A percentile compares a stretch with the other conserved stretches of the same genome.
These are phyloP conservation scores for Criorhina ranunculi DNA, from an alignment of 2,888 invertebrate species.

Conservation along the genomic window DNA sequence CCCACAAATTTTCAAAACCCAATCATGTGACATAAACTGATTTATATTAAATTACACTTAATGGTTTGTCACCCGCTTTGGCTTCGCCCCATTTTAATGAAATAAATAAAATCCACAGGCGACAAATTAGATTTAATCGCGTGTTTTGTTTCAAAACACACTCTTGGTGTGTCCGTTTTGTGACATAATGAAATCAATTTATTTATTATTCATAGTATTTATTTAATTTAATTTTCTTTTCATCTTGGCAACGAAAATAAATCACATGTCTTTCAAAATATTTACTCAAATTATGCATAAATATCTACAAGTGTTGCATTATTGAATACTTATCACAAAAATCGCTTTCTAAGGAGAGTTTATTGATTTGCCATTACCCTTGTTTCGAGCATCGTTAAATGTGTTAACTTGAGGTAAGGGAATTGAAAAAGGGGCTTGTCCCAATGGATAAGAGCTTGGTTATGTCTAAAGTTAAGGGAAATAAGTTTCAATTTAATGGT, in stretches of 20 bases:
- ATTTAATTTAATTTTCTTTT: neutral
- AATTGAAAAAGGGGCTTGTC: neutral
- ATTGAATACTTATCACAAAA: conserved; percentile 42
- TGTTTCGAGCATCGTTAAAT: neutral
- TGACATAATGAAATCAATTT: conserved; percentile 5
- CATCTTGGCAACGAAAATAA: neutral
- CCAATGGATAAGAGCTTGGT: neutral
- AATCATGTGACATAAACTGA: neutral
- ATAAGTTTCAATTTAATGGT: conserved; percentile 18
- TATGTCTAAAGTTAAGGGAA: neutral
- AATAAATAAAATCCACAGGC: neutral
- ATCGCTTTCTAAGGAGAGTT: conserved; percentile 39
- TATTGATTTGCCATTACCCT: conserved; percentile 11
- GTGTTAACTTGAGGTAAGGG: neutral
- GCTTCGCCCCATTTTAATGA: neutral
- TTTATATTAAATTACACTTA: neutral
- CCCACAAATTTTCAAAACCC: neutral
- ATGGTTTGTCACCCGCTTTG: neutral
- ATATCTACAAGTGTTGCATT: neutral
- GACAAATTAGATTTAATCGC: neutral
- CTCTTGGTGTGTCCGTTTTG: neutral
- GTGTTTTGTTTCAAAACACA: conserved; percentile 5
- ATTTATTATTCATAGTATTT: neutral
- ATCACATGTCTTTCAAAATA: no score
- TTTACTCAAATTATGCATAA: conserved; percentile 3